Evolutionary conservation across 1,140 invertebrate species (phyloP), one percentile per base, ranked within the genome.

Genomic region (Sarcophaga peregrina): DNA sequence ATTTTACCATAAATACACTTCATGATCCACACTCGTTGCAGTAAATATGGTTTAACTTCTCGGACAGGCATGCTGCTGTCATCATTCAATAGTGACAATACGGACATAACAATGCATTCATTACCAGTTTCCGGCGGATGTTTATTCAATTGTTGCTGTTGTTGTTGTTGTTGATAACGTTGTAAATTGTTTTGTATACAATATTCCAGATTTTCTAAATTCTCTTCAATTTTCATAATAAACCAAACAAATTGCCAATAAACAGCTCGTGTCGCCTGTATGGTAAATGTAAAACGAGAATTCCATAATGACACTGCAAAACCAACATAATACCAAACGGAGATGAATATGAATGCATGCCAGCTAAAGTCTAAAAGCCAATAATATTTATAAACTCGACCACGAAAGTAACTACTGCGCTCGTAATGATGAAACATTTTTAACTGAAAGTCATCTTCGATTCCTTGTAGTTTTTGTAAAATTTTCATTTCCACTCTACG

Each of bases 401-500:
- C n/a, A n/a, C 13, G 15, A 58, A n/a, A 58, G 3, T n/a, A 58
- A 15, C n/a, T 58, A 58, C 54, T 68, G 0, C 9, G 6, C 3
- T 68, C 62, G 2, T 13, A 58, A 25, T 68, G 9, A 25, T 68
- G 17, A 25, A 68, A 68, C 20, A 68, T 20, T 68, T 68, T 68
- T n/a, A 68, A 50, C 17, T 81, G 80, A 47, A 81, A 62, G 48
- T 82, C 37, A 73, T 82, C 62, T 13, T 82, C 81, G 15, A 82
- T 82, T 20, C 73, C 45, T n/a, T 48, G 17, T 5, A 82, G 11
- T 6, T 50, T n/a, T 13, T 48, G 7, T 10, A 17, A 45, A 47
- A 82, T 17, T 3, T 47, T 8, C 15, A 17, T 54, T 20, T 82
- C 81, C 8, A 15, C 17, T n/a, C 9, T 82, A 20, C 62, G 62